A percentile compares a stretch with the other conserved stretches of the same genome.
Evolutionary conservation across 2,797 vertebrate genomes (phyloP).

Genomic region (Myotis myotis): DNA sequence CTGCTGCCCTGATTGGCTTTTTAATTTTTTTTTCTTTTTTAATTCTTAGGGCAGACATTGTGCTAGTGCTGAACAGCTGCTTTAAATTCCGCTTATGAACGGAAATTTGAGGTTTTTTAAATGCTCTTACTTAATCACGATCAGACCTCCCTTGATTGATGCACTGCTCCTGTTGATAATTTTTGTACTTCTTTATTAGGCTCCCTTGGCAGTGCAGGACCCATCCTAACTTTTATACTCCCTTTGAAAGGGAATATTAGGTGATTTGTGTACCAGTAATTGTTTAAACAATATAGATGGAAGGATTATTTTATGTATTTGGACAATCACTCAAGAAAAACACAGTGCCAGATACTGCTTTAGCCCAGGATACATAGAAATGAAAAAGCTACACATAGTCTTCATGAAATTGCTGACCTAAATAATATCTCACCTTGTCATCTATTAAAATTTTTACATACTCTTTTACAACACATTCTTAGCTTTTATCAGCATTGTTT

Average conservation of each 20-base stretch:
- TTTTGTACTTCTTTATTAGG: slow-evolving; percentile 59
- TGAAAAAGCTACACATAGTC: neutral
- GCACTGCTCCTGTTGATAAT: slow-evolving; percentile 66
- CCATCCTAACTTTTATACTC: slow-evolving; percentile 8
- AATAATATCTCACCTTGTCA: neutral
- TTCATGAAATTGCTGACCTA: neutral
- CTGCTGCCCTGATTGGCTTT: slow-evolving; percentile 53
- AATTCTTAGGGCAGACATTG: slow-evolving; percentile 60
- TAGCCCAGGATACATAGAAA: neutral
- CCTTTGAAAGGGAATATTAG: slow-evolving; percentile 42
- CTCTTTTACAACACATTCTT: neutral
- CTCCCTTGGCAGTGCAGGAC: slow-evolving; percentile 32
- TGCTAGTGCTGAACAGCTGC: slow-evolving; percentile 68
- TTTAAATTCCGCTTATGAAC: slow-evolving; percentile 77
- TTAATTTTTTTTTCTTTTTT: neutral
- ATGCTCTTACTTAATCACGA: slow-evolving; percentile 72
- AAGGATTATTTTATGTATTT: slow-evolving; percentile 27
- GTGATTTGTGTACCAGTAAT: neutral
- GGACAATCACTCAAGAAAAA: neutral
- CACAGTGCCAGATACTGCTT: neutral
- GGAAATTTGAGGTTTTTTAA: slow-evolving; percentile 76
- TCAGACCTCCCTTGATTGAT: slow-evolving; percentile 72
- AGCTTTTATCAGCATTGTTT: neutral
- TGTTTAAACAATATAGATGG: neutral
- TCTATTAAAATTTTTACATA: neutral